Evolutionary conservation across 2,113 vertebrate genomes (phyloP).

Genomic region (Datnioides undecimradiatus): DNA sequence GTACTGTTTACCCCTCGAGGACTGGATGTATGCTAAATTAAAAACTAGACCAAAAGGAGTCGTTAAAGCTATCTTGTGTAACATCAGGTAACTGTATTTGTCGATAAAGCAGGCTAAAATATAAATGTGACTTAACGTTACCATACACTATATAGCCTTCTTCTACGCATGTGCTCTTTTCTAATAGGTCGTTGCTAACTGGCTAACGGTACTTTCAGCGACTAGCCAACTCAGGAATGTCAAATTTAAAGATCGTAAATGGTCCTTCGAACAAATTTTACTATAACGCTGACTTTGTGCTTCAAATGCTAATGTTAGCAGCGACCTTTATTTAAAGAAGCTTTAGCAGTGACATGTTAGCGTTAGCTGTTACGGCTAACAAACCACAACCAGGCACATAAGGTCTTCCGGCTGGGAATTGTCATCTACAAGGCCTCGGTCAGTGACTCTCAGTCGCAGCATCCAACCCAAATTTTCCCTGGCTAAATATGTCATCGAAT

Average conservation of each 20-base stretch:
- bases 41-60: not conserved
- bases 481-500: not conserved
- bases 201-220: conserved; percentile 32
- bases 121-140: not conserved
- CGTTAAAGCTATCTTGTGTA: too few species aligned
- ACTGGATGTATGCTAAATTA: not conserved
- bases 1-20: too few species aligned
- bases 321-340: not conserved
- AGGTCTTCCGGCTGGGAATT: conserved; percentile 1
- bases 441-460: not conserved
- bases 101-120: not conserved
- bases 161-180: not conserved
- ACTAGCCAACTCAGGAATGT: not conserved
- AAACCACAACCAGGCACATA: conserved; percentile 25
- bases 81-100: not conserved
- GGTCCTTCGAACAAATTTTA: not conserved
- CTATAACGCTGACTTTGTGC: not conserved
- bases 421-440: conserved; percentile 48
- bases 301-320: not conserved
- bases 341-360: conserved; percentile 2
- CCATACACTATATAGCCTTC: too few species aligned
- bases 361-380: conserved; percentile 30
- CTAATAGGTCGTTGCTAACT: conserved; percentile 36
- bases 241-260: not conserved
- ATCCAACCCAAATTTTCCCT: not conserved